Evolutionary conservation across 1,140 invertebrate species (phyloP), one percentile per base, ranked within the genome.

Genomic region (Zaprionus ghesquierei): DNA sequence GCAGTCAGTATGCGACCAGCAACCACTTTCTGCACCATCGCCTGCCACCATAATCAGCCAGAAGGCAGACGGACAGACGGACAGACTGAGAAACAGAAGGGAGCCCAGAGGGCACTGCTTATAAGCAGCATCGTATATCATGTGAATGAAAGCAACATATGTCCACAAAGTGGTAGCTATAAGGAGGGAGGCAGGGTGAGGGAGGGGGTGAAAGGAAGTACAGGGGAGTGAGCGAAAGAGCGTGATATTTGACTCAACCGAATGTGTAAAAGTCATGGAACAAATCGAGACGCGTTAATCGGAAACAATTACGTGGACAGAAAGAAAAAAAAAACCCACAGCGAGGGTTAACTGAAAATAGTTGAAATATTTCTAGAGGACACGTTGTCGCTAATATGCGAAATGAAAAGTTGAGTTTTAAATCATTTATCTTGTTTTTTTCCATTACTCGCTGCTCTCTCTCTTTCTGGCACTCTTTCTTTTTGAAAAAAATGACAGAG

Each of bases 341-440:
- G 29, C 35, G 65, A 69, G 71, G 59, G 72, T 69, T 75, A 70
- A 75, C 75, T 66, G 64, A 59, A n/a, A 50, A 44, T 55, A 33
- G 18, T 69, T 74, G 31, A 25, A 9, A 18, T 55, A 23, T 56
- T 23, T 20, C 5, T 46, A 5, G 41, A 46, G 44, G 53, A 58
- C 44, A 89, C 82, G 82, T 89, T 64, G 31, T 69, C 63, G 84
- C 82, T 89, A 89, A 87, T 87, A 89, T 87, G 75, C 80, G 68
- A 87, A 87, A 87, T 87, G 84, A 87, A 87, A 87, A 89, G 84
- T 84, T 74, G 82, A 87, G 76, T 87, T 89, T 84, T 53, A 89
- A 87, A 87, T 87, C 84, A 87, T 87, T 87, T 89, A 80, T 87
- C 84, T 87, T 87, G 84, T 89, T 87, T 87, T 87, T 87, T 87